Base-by-base conservation (phyloP, 2,113 vertebrate species). In the Trichomycterus rosablanca region DNA sequence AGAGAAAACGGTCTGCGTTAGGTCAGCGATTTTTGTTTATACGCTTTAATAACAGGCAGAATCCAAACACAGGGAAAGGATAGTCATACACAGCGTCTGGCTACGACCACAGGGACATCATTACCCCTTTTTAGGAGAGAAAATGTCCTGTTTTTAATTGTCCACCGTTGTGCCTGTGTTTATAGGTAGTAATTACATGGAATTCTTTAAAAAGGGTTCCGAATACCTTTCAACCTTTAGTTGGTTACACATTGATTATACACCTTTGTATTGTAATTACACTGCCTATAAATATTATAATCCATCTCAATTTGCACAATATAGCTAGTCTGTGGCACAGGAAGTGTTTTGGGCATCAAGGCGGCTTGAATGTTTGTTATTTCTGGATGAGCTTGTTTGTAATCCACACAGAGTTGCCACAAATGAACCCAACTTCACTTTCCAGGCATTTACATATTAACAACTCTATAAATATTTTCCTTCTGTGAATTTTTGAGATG, bases 371-470 rank as follows among this genome's bases (percentile, higher is more conserved):
- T 18, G 30, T 35, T 56, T 32, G 30, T 54, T 61, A 67, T 46
- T 54, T 59, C 24, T 28, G 34, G 46, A 59, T 24, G 20, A 50
- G 51, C 11, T 34, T 42, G 19, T 46, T 44, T 32, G 64, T 48
- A 61, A 60, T 37, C 28, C 18, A 39, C 23, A 16, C 24, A 43
- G 6, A 20, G 49, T 12, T 39, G n/a, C n/a, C n/a, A n/a, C n/a
- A n/a, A n/a, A n/a, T n/a, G n/a, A n/a, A n/a, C n/a, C n/a, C n/a
- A n/a, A n/a, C n/a, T n/a, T n/a, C n/a, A n/a, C n/a, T n/a, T n/a
- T n/a, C n/a, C 30, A 37, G 24, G 14, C 61, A 48, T 59, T 70
- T 70, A 20, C 16, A 42, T 61, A 49, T 66, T 71, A 66, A 66
- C 48, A 14, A 15, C 16, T 60, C 46, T 50, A 64, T 60, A 56